Percentiles rank a stretch among this genome's conserved stretches.
Conservation (phyloP, 1,140 invertebrate genomes). For the Acarapis woodi region DNA sequence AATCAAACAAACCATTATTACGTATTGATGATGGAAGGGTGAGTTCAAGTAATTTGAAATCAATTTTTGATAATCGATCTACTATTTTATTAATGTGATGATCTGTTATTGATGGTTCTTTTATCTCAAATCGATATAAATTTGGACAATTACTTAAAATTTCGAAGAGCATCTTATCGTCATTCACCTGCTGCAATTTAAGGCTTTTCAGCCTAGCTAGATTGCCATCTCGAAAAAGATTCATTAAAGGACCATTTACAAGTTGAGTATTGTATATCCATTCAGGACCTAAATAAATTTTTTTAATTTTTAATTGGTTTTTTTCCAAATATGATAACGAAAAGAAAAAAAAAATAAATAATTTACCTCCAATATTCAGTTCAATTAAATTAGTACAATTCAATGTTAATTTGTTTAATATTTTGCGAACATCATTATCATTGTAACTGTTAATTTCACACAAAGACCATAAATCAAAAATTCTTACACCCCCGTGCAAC, state of each 20-base stretch:
- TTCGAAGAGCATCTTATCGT: slow-evolving; percentile 7
- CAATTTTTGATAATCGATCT: background rate
- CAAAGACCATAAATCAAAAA: slow-evolving; percentile 11
- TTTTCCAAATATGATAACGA: no score
- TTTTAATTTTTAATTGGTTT: no score
- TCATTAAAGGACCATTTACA: slow-evolving; percentile 7
- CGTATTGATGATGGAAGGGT: slow-evolving; percentile 12
- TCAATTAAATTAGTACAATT: slow-evolving; percentile 5
- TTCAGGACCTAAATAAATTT: no score
- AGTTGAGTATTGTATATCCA: slow-evolving; percentile 8
- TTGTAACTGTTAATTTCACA: slow-evolving; percentile 10
- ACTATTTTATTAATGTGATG: slow-evolving; percentile 3
- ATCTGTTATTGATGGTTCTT: slow-evolving; percentile 12
- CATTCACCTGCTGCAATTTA: slow-evolving; percentile 10
- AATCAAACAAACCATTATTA: slow-evolving; percentile 8
- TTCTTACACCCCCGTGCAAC: slow-evolving; percentile 9
- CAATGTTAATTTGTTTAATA: slow-evolving; percentile 7
- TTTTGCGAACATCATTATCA: slow-evolving; percentile 6
- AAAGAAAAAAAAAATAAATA: no score
- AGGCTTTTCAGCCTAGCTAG: slow-evolving; percentile 9
- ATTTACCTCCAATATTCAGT: slow-evolving; percentile 10
- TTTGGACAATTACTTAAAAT: slow-evolving; percentile 9
- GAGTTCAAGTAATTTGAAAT: slow-evolving; percentile 5
- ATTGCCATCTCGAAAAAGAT: slow-evolving; percentile 7
- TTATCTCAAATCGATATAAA: slow-evolving; percentile 10